Conservation (phyloP, 2,113 vertebrate genomes). For the Tachysurus fulvidraco region DNA sequence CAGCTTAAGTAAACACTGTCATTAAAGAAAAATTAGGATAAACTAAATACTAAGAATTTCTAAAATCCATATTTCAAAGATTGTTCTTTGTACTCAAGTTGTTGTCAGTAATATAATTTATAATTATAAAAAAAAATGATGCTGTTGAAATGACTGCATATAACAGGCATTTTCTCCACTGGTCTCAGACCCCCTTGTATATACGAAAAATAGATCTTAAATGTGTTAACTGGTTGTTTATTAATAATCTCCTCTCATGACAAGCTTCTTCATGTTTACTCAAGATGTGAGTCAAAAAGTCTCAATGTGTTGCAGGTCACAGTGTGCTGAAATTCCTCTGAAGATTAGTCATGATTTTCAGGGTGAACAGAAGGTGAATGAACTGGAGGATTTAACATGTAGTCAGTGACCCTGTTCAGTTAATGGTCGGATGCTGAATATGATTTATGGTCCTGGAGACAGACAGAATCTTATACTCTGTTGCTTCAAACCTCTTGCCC, state of each 20-base stretch:
- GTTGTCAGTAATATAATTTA: not conserved
- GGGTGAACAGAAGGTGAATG: conserved; percentile 5
- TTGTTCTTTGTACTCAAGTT: not conserved
- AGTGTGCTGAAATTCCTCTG: not conserved
- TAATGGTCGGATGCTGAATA: conserved; percentile 7
- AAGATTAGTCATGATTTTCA: not conserved
- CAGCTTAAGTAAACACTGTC: not conserved
- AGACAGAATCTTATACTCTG: not conserved
- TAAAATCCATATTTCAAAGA: not conserved
- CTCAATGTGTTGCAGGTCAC: not conserved
- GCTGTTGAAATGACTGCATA: not conserved
- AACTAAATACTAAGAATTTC: not conserved
- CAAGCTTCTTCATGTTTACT: not conserved
- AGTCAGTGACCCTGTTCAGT: conserved; percentile 1
- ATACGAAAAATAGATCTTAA: not conserved
- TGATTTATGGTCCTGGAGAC: conserved; percentile 2
- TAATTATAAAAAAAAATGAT: not conserved
- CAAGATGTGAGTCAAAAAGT: not conserved
- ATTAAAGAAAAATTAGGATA: not conserved
- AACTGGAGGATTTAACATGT: not conserved
- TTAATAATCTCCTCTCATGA: not conserved
- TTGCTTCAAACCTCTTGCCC: not conserved
- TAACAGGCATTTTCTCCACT: not conserved
- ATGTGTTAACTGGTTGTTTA: not conserved
- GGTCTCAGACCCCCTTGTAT: not conserved